These are phyloP conservation scores for Pandemis heparana DNA, from an alignment of 2,888 invertebrate genomes.

Conservation along the genomic window DNA sequence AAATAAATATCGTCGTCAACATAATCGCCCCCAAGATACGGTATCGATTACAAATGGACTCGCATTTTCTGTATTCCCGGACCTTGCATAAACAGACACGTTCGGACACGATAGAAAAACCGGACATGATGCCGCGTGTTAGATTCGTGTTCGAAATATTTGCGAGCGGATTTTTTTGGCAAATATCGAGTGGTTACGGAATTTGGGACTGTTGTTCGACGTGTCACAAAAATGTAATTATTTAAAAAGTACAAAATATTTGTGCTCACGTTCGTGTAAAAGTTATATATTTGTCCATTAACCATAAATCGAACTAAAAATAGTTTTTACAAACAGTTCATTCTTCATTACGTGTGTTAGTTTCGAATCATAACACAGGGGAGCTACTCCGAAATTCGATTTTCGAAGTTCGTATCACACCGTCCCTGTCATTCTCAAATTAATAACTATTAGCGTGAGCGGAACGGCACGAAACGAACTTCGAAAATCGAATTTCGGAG, in stretches of 20 bases:
- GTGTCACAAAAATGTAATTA: slow-evolving; percentile 19
- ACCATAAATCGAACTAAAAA: too few relatives aligned
- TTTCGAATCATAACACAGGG: too few relatives aligned
- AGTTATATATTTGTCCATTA: too few relatives aligned
- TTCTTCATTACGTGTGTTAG: too few relatives aligned
- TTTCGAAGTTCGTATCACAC: too few relatives aligned
- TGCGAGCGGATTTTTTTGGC: slow-evolving; percentile 47
- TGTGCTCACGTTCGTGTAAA: not conserved
- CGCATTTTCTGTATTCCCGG: slow-evolving; percentile 43
- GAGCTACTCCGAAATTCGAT: too few relatives aligned
- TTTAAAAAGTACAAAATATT: not conserved
- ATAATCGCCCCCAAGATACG: slow-evolving; percentile 33
- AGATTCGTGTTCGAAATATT: slow-evolving; percentile 51
- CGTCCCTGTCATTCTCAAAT: too few relatives aligned
- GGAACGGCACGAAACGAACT: too few relatives aligned
- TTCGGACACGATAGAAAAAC: slow-evolving; percentile 57
- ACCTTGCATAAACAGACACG: slow-evolving; percentile 70
- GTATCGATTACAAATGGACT: slow-evolving; percentile 40
- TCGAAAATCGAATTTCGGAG: too few relatives aligned
- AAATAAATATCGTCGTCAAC: not conserved
- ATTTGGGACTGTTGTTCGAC: slow-evolving; percentile 43
- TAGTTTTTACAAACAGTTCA: too few relatives aligned
- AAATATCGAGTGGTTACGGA: slow-evolving; percentile 46
- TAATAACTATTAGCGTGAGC: too few relatives aligned
- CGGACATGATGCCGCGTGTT: slow-evolving; percentile 50